Percentiles rank a stretch among this genome's conserved stretches.
Evolutionary conservation across 1,140 invertebrate genomes (phyloP).

Genomic region (Mya arenaria): DNA sequence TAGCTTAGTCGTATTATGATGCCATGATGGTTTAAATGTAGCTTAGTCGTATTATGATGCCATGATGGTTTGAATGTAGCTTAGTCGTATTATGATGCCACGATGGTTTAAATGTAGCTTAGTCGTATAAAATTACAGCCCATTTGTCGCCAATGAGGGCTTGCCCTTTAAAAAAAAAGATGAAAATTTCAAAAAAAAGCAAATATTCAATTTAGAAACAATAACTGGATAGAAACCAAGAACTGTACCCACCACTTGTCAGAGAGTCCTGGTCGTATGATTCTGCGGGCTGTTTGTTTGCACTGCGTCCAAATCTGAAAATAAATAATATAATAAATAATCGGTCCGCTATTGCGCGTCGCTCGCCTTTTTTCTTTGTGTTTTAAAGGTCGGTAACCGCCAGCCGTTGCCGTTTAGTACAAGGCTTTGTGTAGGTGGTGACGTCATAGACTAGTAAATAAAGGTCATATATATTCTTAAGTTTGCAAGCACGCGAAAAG

Average conservation of each 20-base stretch:
- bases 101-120: no score
- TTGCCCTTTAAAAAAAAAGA: no score
- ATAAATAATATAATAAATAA: neutral
- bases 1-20: no score
- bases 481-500: neutral
- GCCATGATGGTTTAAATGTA: no score
- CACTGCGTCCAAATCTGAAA: conserved; percentile 51
- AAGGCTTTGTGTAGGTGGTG: neutral
- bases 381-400: neutral
- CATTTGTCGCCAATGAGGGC: no score
- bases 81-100: no score
- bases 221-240: no score
- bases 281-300: conserved; percentile 33
- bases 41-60: no score
- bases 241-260: conserved; percentile 43
- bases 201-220: no score
- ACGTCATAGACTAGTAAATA: neutral
- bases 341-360: neutral
- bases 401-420: neutral
- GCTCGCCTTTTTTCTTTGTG: neutral
- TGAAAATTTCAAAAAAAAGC: no score
- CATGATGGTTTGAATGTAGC: no score
- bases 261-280: conserved; percentile 14
- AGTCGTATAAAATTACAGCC: no score
- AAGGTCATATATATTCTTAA: neutral